Evolutionary conservation across 2,113 vertebrate species (phyloP).

Genomic region (Natator depressus): DNA sequence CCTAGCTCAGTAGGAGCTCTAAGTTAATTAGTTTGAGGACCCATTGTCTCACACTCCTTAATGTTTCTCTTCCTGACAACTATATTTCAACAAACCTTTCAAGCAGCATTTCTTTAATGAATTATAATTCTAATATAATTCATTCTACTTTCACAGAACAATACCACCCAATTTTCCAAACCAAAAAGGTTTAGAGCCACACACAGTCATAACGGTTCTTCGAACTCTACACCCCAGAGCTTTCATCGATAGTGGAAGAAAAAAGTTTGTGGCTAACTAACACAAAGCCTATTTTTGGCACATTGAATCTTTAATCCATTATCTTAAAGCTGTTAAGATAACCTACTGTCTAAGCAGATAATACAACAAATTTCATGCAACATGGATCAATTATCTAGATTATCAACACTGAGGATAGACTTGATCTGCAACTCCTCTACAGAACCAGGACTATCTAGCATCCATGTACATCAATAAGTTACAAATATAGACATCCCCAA

Average conservation of each 20-base stretch:
- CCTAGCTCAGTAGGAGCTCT: too few relatives aligned
- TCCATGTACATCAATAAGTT: neutral
- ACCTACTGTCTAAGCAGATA: neutral
- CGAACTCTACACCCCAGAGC: neutral
- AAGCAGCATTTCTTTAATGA: too few relatives aligned
- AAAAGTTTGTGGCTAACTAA: neutral
- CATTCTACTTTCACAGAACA: fast-evolving
- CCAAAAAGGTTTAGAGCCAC: neutral
- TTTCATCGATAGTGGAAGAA: neutral
- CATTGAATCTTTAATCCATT: neutral
- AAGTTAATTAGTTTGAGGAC: too few relatives aligned
- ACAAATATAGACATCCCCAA: neutral
- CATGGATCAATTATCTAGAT: neutral
- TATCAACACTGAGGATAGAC: neutral
- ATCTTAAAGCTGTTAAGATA: neutral
- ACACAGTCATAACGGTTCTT: neutral
- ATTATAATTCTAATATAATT: too few relatives aligned
- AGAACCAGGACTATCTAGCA: neutral
- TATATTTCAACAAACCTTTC: too few relatives aligned
- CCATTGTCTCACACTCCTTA: too few relatives aligned
- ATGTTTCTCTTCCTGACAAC: too few relatives aligned
- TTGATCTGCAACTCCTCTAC: neutral
- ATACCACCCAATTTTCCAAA: neutral
- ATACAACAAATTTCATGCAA: neutral
- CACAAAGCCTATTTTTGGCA: neutral